Percentiles rank a stretch among this genome's conserved stretches.
Conservation (phyloP, 35 echinoderm and acorn worm genomes). For the Heliocidaris tuberculata region DNA sequence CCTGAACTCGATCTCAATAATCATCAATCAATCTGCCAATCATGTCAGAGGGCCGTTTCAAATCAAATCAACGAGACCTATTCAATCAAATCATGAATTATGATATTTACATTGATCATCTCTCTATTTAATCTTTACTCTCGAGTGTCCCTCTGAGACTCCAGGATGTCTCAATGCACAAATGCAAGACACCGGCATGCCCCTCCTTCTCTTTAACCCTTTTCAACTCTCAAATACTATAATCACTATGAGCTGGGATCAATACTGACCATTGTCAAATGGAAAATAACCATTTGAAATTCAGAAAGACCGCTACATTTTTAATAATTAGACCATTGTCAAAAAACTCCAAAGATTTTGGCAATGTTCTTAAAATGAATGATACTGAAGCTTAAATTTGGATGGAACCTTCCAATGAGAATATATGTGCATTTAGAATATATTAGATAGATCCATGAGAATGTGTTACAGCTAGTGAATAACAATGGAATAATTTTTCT, state of each 20-base stretch:
- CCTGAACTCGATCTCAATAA: background rate
- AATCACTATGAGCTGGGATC: no score
- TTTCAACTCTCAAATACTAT: background rate
- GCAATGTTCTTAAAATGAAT: background rate
- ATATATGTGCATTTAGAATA: no score
- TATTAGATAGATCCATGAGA: no score
- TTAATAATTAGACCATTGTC: background rate
- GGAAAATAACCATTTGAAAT: no score
- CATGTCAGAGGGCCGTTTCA: background rate
- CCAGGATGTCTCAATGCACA: background rate
- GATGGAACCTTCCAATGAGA: no score
- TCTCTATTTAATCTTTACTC: background rate
- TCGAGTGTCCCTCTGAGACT: background rate
- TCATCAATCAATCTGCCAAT: conserved; percentile 5
- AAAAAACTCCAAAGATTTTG: background rate
- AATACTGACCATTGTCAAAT: no score
- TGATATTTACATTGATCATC: conserved; percentile 26
- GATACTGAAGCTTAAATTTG: no score
- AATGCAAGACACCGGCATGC: background rate
- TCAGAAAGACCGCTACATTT: no score
- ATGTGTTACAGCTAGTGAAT: no score
- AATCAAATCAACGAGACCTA: conserved; percentile 7
- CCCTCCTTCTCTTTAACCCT: background rate
- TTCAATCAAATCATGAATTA: conserved; percentile 38
- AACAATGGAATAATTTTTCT: no score